Evolutionary conservation across 2,113 vertebrate genomes (phyloP).

Genomic region (Tragelaphus imberbis): DNA sequence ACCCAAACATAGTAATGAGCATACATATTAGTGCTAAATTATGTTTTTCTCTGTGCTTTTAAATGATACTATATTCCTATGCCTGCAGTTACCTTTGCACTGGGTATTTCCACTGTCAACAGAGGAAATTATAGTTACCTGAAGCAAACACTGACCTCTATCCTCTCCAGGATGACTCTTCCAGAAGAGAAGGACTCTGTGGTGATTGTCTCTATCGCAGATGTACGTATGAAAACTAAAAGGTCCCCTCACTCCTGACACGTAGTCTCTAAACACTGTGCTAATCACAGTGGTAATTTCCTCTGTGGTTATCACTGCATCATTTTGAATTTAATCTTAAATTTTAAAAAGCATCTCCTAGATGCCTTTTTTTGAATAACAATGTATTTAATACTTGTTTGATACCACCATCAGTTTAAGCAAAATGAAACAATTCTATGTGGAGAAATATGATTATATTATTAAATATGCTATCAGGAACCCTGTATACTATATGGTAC

Average conservation of each 20-base stretch:
- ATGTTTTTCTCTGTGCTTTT: not conserved
- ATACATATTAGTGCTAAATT: not conserved
- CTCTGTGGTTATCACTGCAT: not conserved
- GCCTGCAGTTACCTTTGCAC: slow-evolving; percentile 86
- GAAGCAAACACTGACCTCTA: slow-evolving; percentile 82
- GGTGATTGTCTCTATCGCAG: slow-evolving; percentile 89
- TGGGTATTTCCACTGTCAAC: slow-evolving; percentile 89
- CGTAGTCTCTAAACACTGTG: fast-evolving
- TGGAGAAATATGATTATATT: not conserved
- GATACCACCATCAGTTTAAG: not conserved
- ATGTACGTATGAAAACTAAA: slow-evolving; percentile 78
- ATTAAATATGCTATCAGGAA: not conserved
- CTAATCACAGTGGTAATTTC: not conserved
- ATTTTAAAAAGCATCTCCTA: not conserved
- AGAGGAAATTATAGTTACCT: slow-evolving; percentile 87
- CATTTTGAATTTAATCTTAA: not conserved
- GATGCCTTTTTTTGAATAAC: not conserved
- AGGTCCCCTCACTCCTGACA: no score
- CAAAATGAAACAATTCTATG: not conserved
- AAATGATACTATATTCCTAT: not conserved
- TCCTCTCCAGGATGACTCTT: slow-evolving; percentile 81
- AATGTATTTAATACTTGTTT: not conserved
- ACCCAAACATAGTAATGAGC: not conserved
- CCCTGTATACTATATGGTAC: not conserved
- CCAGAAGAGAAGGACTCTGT: slow-evolving; percentile 81